These are phyloP conservation scores for Oplegnathus fasciatus DNA, from an alignment of 2,113 vertebrate species.

Conservation along the genomic window DNA sequence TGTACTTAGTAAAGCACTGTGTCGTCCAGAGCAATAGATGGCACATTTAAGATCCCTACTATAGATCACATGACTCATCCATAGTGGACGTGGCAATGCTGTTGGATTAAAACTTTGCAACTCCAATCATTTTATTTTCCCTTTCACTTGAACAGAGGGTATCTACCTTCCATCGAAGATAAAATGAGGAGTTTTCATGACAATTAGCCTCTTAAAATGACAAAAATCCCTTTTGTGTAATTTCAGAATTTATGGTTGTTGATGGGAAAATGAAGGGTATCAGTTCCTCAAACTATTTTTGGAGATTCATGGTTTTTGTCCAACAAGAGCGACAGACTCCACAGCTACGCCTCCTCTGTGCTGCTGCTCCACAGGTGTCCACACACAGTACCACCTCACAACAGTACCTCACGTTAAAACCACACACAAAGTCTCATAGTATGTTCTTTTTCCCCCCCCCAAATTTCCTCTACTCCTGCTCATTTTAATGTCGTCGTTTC, in stretches of 20 bases:
- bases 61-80: background rate
- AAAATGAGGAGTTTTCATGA: background rate
- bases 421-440: constrained; percentile 25
- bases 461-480: background rate
- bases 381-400: constrained; percentile 51
- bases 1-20: background rate
- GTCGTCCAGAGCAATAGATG: background rate
- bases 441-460: background rate
- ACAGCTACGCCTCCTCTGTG: constrained; percentile 39
- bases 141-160: background rate
- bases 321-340: background rate
- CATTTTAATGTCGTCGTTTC: background rate
- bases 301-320: constrained; percentile 7
- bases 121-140: background rate
- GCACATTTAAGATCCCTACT: background rate
- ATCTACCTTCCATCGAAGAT: background rate
- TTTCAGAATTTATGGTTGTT: background rate
- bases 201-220: background rate
- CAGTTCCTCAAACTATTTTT: background rate
- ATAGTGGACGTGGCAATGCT: constrained; percentile 7
- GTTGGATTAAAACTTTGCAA: background rate
- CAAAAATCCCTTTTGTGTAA: background rate
- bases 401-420: constrained; percentile 65
- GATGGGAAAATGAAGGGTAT: background rate
- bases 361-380: constrained; percentile 54